Conservation (phyloP, 2,888 invertebrate genomes). For the Metellina segmentata region DNA sequence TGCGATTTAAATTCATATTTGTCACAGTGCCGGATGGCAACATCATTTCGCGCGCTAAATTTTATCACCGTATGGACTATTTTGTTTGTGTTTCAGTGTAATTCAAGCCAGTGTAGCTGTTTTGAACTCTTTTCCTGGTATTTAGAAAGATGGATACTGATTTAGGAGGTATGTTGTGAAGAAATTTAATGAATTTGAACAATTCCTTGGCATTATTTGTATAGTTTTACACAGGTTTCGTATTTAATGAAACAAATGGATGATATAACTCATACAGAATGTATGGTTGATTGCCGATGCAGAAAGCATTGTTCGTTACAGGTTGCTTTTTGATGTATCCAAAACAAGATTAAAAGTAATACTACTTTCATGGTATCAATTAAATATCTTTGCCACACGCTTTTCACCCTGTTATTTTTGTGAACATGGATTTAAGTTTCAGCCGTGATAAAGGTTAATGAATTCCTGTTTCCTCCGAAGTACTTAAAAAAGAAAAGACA, state of each 20-base stretch:
- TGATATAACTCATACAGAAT: background rate
- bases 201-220: background rate
- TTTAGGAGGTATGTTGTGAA: background rate
- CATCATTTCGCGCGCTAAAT: background rate
- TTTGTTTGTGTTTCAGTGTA: background rate
- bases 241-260: background rate
- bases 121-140: background rate
- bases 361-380: too few species aligned
- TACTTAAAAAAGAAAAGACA: too few species aligned
- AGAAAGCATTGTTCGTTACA: background rate
- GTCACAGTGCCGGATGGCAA: background rate
- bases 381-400: too few species aligned
- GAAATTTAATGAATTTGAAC: background rate
- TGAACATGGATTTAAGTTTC: too few species aligned
- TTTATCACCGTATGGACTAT: background rate
- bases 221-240: background rate
- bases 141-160: background rate
- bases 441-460: too few species aligned
- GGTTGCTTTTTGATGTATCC: background rate
- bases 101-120: background rate
- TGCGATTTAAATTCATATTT: too few species aligned
- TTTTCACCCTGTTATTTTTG: too few species aligned
- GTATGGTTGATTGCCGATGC: background rate
- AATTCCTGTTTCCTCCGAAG: too few species aligned
- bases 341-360: background rate